phyloP scores from a whole-genome alignment of 2,113 vertebrate genomes.

The Grallaria varia region DNA sequence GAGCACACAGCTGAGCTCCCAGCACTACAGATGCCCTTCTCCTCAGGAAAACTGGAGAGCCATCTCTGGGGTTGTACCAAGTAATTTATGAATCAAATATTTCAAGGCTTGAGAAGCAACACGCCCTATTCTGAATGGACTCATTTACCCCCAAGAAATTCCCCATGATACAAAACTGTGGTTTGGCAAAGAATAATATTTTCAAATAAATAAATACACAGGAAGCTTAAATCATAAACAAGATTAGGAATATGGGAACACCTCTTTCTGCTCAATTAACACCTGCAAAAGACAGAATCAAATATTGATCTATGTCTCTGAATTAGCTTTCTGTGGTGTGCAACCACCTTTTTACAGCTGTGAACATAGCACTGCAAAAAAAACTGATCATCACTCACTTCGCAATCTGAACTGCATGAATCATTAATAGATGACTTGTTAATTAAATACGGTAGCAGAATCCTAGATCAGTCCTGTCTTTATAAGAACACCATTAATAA shows the following conservation, averaged over 20 bases:
- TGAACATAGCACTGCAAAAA: not conserved
- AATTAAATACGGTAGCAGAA: conserved; percentile 67
- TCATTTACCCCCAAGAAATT: not conserved
- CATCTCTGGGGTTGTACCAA: not conserved
- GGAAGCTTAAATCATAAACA: not conserved
- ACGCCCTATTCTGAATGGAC: not conserved
- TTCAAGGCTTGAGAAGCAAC: not conserved
- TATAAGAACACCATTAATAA: conserved; percentile 50
- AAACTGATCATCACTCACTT: conserved; percentile 52
- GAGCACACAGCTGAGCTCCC: not conserved
- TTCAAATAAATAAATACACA: not conserved
- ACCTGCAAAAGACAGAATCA: conserved; percentile 27
- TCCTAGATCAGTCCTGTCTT: conserved; percentile 47
- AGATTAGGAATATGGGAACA: not conserved
- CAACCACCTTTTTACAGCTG: conserved; percentile 29
- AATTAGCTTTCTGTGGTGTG: conserved; percentile 38
- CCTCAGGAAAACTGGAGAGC: not conserved
- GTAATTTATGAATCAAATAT: not conserved
- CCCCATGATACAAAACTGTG: not conserved
- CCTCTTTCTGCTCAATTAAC: not conserved
- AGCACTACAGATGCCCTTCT: not conserved
- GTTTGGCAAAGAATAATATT: not conserved
- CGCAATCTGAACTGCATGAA: conserved; percentile 21
- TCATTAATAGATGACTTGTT: conserved; percentile 52
- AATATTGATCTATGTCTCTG: conserved; percentile 49